Percentiles rank a stretch among this genome's conserved stretches.
Evolutionary conservation across 2,113 vertebrate genomes (phyloP).

Genomic region (Tetrao urogallus): DNA sequence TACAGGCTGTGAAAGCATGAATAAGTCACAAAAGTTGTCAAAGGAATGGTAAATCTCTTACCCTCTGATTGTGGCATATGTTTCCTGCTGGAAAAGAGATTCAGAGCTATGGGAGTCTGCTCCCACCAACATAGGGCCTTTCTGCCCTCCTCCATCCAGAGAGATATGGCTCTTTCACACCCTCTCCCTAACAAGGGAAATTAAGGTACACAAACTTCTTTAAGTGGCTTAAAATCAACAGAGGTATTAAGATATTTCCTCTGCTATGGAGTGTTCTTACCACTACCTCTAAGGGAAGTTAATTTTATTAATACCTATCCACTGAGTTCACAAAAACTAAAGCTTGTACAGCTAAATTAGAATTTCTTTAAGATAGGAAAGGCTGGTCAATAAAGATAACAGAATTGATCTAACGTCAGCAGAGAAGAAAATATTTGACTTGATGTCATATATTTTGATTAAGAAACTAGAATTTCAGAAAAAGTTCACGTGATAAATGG

Average conservation of each 20-base stretch:
- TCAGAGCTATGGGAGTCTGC: neutral
- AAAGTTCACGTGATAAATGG: neutral
- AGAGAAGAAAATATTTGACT: neutral
- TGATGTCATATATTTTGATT: neutral
- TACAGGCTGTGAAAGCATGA: neutral
- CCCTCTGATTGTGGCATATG: rapidly evolving
- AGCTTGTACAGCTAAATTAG: neutral
- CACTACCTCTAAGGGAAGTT: rapidly evolving
- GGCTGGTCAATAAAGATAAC: neutral
- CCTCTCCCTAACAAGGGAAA: neutral
- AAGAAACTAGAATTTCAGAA: neutral
- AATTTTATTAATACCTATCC: neutral
- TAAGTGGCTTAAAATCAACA: neutral
- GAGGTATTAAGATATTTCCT: neutral
- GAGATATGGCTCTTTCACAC: neutral
- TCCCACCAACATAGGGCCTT: rapidly evolving
- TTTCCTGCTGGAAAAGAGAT: neutral
- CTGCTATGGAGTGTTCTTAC: neutral
- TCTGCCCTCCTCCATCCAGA: neutral
- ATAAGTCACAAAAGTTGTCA: neutral
- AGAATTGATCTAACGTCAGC: neutral
- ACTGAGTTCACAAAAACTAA: neutral
- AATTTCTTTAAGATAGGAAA: neutral
- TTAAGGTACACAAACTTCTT: neutral
- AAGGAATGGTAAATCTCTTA: neutral